phyloP scores from a whole-genome alignment of 1,140 invertebrate genomes.

The Odontomachus brunneus region DNA sequence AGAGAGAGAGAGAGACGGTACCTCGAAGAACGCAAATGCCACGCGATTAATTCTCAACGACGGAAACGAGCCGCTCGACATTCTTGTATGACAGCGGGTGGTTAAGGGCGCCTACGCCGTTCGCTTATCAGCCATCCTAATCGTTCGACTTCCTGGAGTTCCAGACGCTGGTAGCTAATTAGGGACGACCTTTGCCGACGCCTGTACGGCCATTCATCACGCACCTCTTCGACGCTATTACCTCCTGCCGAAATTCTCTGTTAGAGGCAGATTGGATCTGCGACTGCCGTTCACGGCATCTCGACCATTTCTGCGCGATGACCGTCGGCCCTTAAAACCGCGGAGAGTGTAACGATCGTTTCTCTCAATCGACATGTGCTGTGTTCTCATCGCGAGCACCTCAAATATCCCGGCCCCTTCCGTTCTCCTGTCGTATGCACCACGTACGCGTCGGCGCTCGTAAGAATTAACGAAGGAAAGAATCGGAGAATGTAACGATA shows the following conservation, averaged over 20 bases:
- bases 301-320: constrained; percentile 1
- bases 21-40: constrained; percentile 40
- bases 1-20: background rate
- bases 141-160: constrained; percentile 60
- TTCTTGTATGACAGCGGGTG: constrained; percentile 65
- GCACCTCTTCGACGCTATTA: constrained; percentile 38
- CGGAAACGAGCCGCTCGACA: constrained; percentile 60
- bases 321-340: background rate
- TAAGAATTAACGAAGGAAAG: background rate
- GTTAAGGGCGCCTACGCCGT: constrained; percentile 47
- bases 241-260: constrained; percentile 10
- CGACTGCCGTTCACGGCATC: background rate
- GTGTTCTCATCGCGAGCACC: background rate
- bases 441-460: background rate
- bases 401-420: background rate
- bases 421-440: background rate
- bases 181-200: constrained; percentile 44
- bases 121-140: constrained; percentile 54
- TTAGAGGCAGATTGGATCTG: constrained; percentile 28
- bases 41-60: constrained; percentile 46
- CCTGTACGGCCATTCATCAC: constrained; percentile 50
- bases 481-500: constrained; percentile 18
- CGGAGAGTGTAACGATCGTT: background rate
- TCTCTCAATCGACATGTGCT: background rate
- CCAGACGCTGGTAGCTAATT: constrained; percentile 39